These are phyloP conservation scores for Austrofundulus limnaeus DNA, from an alignment of 2,113 vertebrate species.

Conservation along the genomic window DNA sequence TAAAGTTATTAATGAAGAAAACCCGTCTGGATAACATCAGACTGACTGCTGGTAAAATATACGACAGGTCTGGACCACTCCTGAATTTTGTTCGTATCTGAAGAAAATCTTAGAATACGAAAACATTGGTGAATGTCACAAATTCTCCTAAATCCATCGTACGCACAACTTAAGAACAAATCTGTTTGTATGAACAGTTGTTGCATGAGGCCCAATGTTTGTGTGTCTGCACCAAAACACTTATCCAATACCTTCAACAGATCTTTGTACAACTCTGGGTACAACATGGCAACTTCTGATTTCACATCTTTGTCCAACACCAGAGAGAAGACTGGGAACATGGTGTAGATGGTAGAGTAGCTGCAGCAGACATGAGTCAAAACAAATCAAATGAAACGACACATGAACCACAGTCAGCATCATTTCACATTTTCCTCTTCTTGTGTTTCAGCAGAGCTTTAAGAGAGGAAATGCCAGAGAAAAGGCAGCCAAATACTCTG, in stretches of 20 bases:
- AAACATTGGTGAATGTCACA: too few relatives aligned
- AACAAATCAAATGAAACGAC: slow-evolving; percentile 14
- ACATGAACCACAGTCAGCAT: slow-evolving; percentile 13
- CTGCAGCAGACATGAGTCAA: slow-evolving; percentile 65
- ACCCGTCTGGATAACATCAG: too few relatives aligned
- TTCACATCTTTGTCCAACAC: slow-evolving; percentile 98
- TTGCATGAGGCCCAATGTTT: background rate
- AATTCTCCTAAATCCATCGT: too few relatives aligned
- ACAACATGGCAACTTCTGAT: slow-evolving; percentile 97
- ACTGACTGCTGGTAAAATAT: too few relatives aligned
- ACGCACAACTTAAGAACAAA: too few relatives aligned
- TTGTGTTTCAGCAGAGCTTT: slow-evolving; percentile 50
- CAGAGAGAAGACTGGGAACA: slow-evolving; percentile 97
- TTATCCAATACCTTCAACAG: slow-evolving; percentile 86
- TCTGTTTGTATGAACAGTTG: too few relatives aligned
- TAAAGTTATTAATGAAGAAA: too few relatives aligned
- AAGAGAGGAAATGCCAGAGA: slow-evolving; percentile 70
- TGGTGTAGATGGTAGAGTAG: slow-evolving; percentile 97
- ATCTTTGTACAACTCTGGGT: slow-evolving; percentile 97
- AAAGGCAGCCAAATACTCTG: slow-evolving; percentile 52
- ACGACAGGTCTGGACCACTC: too few relatives aligned
- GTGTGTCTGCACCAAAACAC: background rate
- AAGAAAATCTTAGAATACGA: too few relatives aligned
- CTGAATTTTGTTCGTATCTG: too few relatives aligned
- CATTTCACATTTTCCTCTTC: slow-evolving; percentile 51